A percentile compares a stretch with the other conserved stretches of the same genome.
Evolutionary conservation across 2,113 vertebrate species (phyloP).

Genomic region (Amphiprion ocellaris): DNA sequence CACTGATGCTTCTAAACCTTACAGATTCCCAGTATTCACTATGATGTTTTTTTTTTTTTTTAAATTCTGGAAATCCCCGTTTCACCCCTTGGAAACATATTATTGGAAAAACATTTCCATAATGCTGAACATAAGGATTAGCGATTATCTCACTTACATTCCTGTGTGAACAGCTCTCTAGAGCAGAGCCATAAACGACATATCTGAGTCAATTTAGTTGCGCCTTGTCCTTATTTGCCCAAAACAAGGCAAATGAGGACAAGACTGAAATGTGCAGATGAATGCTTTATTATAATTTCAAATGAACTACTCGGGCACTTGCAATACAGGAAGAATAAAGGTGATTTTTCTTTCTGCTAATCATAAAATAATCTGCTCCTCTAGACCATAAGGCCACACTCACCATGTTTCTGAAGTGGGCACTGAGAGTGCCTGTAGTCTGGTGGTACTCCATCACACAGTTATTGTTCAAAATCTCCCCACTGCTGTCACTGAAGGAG

Average conservation of each 20-base stretch:
- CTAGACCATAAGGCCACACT: slow-evolving; percentile 45
- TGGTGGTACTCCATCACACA: slow-evolving; percentile 99
- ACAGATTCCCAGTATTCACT: no score
- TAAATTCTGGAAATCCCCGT: background rate
- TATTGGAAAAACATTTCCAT: no score
- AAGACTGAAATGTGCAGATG: background rate
- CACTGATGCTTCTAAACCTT: background rate
- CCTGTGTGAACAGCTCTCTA: background rate
- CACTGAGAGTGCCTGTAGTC: slow-evolving; percentile 93
- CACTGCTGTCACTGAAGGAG: slow-evolving; percentile 91
- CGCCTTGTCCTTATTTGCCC: no score
- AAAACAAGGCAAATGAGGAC: background rate
- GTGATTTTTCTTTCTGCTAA: background rate
- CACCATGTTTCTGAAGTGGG: slow-evolving; percentile 98
- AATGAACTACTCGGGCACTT: background rate
- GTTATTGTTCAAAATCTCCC: slow-evolving; percentile 97
- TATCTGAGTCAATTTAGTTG: background rate
- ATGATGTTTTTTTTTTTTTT: no score
- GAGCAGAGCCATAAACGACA: background rate
- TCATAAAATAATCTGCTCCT: background rate
- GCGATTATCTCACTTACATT: background rate
- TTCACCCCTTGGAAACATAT: no score
- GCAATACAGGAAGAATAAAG: background rate
- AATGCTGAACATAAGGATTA: no score
- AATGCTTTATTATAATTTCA: background rate